phyloP scores from a whole-genome alignment of 2,888 invertebrate species.

The Stenodema calcarata region DNA sequence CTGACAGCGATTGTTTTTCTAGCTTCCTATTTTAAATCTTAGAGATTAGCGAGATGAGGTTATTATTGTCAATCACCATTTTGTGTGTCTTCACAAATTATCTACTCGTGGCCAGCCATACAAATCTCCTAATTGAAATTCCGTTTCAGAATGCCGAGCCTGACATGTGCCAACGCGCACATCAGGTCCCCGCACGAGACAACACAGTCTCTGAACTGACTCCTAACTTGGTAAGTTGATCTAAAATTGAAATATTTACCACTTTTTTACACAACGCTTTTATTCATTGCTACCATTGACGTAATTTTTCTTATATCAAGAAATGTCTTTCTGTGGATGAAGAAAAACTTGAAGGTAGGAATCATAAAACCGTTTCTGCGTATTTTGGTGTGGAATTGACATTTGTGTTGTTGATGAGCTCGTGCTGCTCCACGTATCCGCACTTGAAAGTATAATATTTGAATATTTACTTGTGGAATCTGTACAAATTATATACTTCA shows the following conservation, averaged over 20 bases:
- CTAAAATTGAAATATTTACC: not conserved
- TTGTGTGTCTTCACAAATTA: not conserved
- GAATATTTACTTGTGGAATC: too few relatives aligned
- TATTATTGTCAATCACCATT: too few relatives aligned
- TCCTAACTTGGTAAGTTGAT: not conserved
- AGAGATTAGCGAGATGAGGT: too few relatives aligned
- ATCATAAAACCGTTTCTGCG: not conserved
- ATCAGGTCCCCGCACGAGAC: not conserved
- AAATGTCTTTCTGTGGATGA: constrained; percentile 11
- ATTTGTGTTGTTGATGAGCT: not conserved
- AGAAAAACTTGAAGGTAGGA: not conserved
- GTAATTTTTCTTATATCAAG: not conserved
- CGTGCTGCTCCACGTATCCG: not conserved
- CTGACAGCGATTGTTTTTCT: too few relatives aligned
- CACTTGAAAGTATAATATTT: too few relatives aligned
- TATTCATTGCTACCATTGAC: too few relatives aligned
- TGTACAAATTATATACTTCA: too few relatives aligned
- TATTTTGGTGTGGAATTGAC: not conserved
- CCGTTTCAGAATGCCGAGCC: not conserved
- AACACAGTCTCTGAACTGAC: not conserved
- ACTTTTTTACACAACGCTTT: not conserved
- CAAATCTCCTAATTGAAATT: not conserved
- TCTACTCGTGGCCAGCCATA: not conserved
- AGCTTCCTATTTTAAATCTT: too few relatives aligned
- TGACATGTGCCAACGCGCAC: constrained; percentile 2